Conservation (phyloP, 1,140 invertebrate genomes). For the Aradophagus sp. region DNA sequence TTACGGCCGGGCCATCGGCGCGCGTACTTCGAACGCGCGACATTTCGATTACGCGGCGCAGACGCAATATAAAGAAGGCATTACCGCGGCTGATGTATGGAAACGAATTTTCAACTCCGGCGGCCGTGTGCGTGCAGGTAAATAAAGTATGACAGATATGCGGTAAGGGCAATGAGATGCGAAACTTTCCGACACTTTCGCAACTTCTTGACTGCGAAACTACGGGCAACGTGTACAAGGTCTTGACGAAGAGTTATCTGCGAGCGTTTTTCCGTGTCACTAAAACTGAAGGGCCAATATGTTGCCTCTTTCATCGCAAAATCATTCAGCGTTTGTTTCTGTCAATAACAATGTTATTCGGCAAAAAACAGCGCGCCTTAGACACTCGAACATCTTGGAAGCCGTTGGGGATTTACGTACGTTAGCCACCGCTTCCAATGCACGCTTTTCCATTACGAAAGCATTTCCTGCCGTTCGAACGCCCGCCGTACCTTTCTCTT, state of each 20-base stretch:
- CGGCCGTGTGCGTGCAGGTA: slow-evolving; percentile 45
- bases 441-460: slow-evolving; percentile 4
- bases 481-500: slow-evolving; percentile 6
- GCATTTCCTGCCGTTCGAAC: slow-evolving; percentile 8
- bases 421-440: background rate
- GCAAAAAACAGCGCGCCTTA: slow-evolving; percentile 26
- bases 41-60: slow-evolving; percentile 47
- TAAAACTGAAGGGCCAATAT: slow-evolving; percentile 56
- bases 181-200: slow-evolving; percentile 56
- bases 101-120: slow-evolving; percentile 61
- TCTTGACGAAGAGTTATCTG: slow-evolving; percentile 56
- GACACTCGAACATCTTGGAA: slow-evolving; percentile 5
- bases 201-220: slow-evolving; percentile 49
- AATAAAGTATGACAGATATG: slow-evolving; percentile 59
- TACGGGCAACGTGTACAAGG: slow-evolving; percentile 46
- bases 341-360: slow-evolving; percentile 51
- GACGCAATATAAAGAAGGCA: slow-evolving; percentile 51
- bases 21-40: slow-evolving; percentile 42
- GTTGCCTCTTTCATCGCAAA: slow-evolving; percentile 49
- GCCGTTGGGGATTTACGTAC: slow-evolving; percentile 24
- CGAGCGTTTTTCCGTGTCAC: slow-evolving; percentile 53
- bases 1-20: slow-evolving; percentile 30
- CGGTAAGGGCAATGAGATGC: slow-evolving; percentile 58
- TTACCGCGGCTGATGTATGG: slow-evolving; percentile 58
- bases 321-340: slow-evolving; percentile 44